Base-by-base conservation (phyloP, 1,140 invertebrate species). In the Atta colombica region DNA sequence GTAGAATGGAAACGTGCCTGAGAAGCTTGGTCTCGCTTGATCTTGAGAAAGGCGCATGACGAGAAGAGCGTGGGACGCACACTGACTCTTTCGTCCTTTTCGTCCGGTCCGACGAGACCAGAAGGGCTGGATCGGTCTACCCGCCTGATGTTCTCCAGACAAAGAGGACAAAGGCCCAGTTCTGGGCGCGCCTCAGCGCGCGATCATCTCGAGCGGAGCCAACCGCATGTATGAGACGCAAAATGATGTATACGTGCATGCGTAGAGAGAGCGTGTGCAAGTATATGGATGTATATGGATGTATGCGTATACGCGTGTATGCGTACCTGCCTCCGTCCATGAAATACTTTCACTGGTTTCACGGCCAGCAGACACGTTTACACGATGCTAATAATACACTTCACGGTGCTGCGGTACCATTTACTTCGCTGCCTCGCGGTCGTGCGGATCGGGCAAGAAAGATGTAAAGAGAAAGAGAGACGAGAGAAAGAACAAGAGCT, bases 291-390 rank as follows among this genome's bases (percentile, higher is more conserved):
- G 63, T 63, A 28, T 28, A 0, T 25, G 25, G 28, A 66, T 10
- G 2, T 74, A 16, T 21, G 66, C 53, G 39, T 31, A 51, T 75
- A 77, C 63, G 68, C 65, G 25, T 86, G 91, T 92, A 86, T 88
- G 88, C 77, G 88, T 90, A 87, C 63, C 84, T 66, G 88, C 39
- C 78, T 75, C 28, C 85, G 91, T 90, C 87, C 88, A 89, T 91
- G 90, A 88, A 93, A 93, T 93, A 95, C 94, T 95, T 95, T 95
- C 94, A 94, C 94, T 94, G 91, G 93, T 94, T 95, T 95, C 94
- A 95, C 94, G 94, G 94, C 94, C 94, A 94, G 92, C 94, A 93
- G 92, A 94, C 92, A 93, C 91, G 91, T 93, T 90, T 93, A 93
- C 91, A 92, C 93, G 93, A 94, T 92, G 92, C 93, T 94, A 94